phyloP scores from a whole-genome alignment of 92 coral and sea anemone species.

The Epizoanthus scotinus region DNA sequence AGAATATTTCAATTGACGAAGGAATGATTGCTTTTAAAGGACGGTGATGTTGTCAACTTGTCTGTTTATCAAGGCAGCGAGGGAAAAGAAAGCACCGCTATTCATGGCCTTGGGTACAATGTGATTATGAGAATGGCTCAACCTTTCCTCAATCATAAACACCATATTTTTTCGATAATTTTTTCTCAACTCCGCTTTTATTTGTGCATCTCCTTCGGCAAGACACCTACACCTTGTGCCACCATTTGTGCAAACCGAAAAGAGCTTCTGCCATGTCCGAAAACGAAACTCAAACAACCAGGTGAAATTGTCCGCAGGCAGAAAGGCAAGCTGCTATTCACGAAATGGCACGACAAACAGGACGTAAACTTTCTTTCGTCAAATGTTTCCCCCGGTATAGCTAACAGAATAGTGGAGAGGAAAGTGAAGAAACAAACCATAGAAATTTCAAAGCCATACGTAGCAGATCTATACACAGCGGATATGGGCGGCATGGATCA shows the following conservation, averaged over 20 bases:
- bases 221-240: too few species aligned
- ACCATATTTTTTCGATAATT: neutral
- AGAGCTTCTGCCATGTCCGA: conserved; percentile 3
- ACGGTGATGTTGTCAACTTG: conserved; percentile 62
- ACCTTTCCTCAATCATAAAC: too few species aligned
- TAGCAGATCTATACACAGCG: neutral
- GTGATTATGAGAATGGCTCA: too few species aligned
- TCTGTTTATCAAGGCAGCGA: conserved; percentile 66
- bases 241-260: neutral
- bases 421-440: conserved; percentile 6
- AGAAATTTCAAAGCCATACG: neutral
- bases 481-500: conserved; percentile 34
- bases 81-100: neutral
- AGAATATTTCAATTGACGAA: conserved; percentile 19
- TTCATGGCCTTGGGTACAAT: conserved; percentile 39
- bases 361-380: too few species aligned
- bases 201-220: too few species aligned
- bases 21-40: conserved; percentile 56
- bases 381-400: too few species aligned
- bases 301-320: neutral
- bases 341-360: too few species aligned
- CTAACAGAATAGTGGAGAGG: too few species aligned
- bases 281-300: conserved; percentile 12
- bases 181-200: neutral
- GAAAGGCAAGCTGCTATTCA: neutral